phyloP scores from a whole-genome alignment of 2,797 vertebrate genomes.

The Poecilia picta region DNA sequence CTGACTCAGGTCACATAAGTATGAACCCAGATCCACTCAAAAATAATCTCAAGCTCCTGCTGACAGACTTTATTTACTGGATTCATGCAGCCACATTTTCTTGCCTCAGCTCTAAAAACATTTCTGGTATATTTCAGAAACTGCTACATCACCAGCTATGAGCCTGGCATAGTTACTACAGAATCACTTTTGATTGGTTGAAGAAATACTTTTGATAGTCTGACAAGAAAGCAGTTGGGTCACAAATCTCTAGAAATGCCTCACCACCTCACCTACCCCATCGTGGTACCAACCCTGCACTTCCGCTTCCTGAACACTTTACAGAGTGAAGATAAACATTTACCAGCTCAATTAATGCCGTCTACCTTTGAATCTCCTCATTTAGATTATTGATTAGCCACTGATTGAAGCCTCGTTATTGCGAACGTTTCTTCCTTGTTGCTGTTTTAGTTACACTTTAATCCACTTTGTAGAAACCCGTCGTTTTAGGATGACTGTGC shows the following conservation, averaged over 20 bases:
- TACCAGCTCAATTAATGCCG: conserved; percentile 30
- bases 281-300: background rate
- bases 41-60: background rate
- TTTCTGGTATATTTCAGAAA: background rate
- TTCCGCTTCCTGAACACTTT: background rate
- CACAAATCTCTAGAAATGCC: background rate
- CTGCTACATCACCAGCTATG: background rate
- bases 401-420: conserved; percentile 54
- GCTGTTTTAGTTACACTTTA: conserved; percentile 19
- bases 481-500: background rate
- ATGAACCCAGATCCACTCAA: background rate
- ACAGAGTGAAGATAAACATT: conserved; percentile 17
- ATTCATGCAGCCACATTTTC: background rate
- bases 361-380: conserved; percentile 13
- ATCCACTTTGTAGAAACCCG: background rate
- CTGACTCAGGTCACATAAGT: background rate
- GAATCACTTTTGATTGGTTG: background rate
- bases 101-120: background rate
- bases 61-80: background rate
- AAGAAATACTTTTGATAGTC: background rate
- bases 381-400: background rate
- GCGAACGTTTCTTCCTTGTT: conserved; percentile 36
- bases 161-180: background rate
- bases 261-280: background rate
- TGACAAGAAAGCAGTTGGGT: background rate